Evolutionary conservation across 2,113 vertebrate genomes (phyloP), one percentile per base, ranked within the genome.

Genomic region (Labrus mixtus): DNA sequence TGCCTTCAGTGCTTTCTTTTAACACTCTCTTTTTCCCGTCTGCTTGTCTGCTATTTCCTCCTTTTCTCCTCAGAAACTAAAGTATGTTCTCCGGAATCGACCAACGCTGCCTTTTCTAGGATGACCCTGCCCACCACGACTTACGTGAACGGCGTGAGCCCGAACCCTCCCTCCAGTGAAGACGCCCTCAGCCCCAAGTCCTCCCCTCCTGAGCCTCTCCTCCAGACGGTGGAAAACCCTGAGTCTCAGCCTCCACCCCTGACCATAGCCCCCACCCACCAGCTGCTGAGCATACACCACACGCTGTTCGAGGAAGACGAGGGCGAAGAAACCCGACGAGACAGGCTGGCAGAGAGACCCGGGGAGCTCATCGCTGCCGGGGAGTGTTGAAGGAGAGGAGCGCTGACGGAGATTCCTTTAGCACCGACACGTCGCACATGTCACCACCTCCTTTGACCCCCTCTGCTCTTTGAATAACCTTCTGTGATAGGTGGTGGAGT

Each of bases 281-380:
- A 93, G 70, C 91, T 95, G 63, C 89, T 95, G 72, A 91, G 87
- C 76, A 93, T 95, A 68, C 94, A 91, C 73, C 95, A 89, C 61
- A 93, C 93, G 22, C 92, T 95, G 19, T 95, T 94, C 71, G 93
- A 95, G 82, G 91, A 93, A 54, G 93, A 95, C 19, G 92, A 92
- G 57, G 93, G 92, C 19, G 91, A 93, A 41, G 90, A 89, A 62
- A 78, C 81, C 59, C 76, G 87, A 13, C 82, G 89, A 59, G 87
- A 89, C 81, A 87, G 92, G 68, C 89, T 95, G 48, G 87, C 91
- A 23, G 88, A 90, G 83, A 89, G 93, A 82, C 80, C 93, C 0
- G 93, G 90, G 33, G 94, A 95, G 79, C 92, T 95, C 58, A 95
- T 95, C 11, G 81, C 92, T 16, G 95, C 95, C 22, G 94, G 93